phyloP scores from a whole-genome alignment of 2,888 invertebrate species.

The Leptothorax acervorum region DNA sequence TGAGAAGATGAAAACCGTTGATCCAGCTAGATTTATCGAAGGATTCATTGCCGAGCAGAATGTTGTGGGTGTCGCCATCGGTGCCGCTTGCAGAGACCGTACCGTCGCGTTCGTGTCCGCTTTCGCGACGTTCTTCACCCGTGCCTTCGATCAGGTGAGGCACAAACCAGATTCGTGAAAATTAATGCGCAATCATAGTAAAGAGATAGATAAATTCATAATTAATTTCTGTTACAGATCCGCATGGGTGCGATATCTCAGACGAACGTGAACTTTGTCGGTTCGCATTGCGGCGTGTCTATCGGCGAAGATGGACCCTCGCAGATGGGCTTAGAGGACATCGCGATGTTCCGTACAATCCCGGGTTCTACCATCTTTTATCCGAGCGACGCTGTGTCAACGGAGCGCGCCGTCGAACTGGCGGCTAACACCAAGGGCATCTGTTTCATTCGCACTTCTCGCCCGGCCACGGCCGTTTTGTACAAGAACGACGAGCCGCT shows the following conservation, averaged over 20 bases:
- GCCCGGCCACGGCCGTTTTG: conserved; percentile 95
- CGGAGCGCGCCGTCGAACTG: conserved; percentile 97
- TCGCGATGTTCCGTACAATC: conserved; percentile 97
- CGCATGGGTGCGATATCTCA: conserved; percentile 99
- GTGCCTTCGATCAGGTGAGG: conserved; percentile 96
- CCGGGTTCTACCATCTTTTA: conserved; percentile 94
- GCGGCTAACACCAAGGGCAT: conserved; percentile 98
- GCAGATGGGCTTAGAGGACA: conserved; percentile 99
- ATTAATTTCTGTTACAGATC: conserved; percentile 87
- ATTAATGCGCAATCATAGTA: background rate
- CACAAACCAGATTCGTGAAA: background rate
- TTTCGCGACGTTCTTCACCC: conserved; percentile 98
- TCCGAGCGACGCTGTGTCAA: conserved; percentile 96
- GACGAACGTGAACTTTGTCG: conserved; percentile 98
- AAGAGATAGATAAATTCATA: background rate
- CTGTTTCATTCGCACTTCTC: conserved; percentile 97
- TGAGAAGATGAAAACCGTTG: conserved; percentile 93
- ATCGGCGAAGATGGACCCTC: conserved; percentile 99
- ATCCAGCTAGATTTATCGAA: conserved; percentile 94
- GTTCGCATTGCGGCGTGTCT: conserved; percentile 99
- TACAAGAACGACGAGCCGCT: conserved; percentile 95
- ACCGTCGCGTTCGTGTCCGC: conserved; percentile 98
- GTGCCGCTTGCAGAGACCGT: conserved; percentile 96
- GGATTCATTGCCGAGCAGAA: conserved; percentile 99
- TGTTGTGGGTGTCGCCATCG: conserved; percentile 97